phyloP scores from a whole-genome alignment of 2,888 invertebrate genomes.

The Corbicula japonica region DNA sequence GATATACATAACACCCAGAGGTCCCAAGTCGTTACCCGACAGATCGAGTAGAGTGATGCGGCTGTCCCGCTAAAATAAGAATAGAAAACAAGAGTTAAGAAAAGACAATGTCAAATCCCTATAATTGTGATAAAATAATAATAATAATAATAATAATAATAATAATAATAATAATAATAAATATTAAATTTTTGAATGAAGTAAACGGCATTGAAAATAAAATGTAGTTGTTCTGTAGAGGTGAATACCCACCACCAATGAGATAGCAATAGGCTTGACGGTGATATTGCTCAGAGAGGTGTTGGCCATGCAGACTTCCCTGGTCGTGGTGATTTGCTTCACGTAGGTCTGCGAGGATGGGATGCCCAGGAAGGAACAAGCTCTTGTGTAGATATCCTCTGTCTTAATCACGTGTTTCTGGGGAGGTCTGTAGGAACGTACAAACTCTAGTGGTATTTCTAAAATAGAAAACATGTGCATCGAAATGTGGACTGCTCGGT shows the following conservation, averaged over 20 bases:
- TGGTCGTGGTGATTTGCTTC: constrained; percentile 55
- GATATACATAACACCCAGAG: constrained; percentile 75
- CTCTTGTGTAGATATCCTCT: constrained; percentile 67
- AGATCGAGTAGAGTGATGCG: constrained; percentile 71
- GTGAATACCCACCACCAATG: constrained; percentile 73
- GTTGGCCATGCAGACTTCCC: constrained; percentile 55
- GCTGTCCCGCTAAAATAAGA: constrained; percentile 73
- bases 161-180: neutral
- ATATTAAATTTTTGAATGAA: too few species aligned
- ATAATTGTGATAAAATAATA: neutral
- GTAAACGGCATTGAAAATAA: too few species aligned
- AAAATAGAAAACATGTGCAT: neutral
- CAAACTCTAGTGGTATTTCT: constrained; percentile 61
- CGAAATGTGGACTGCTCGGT: too few species aligned
- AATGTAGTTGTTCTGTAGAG: too few species aligned
- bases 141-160: neutral
- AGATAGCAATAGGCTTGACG: constrained; percentile 74
- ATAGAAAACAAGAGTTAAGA: too few species aligned
- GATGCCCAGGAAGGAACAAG: constrained; percentile 68
- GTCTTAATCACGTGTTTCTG: constrained; percentile 52
- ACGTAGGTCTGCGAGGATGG: constrained; percentile 71
- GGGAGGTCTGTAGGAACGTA: constrained; percentile 52
- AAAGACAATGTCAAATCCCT: too few species aligned
- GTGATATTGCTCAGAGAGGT: constrained; percentile 56
- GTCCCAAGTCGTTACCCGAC: constrained; percentile 78